Conservation (phyloP, 92 coral and sea anemone genomes). For the Actinernus sp. region DNA sequence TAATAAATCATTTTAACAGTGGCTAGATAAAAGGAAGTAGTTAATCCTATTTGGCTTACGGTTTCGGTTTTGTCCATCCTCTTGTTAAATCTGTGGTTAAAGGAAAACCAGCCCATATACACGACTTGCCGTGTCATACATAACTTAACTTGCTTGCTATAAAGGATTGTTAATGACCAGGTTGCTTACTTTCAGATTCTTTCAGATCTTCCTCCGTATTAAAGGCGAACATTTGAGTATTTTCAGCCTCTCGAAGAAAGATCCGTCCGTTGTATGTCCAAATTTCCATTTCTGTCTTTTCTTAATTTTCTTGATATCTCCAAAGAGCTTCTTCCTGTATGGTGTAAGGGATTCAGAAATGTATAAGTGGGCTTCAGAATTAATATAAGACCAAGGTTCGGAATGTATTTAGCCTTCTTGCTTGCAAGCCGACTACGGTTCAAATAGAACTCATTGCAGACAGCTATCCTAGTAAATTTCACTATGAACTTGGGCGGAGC, state of each 20-base stretch:
- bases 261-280: conserved; percentile 33
- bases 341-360: conserved; percentile 42
- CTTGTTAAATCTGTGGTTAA: too few species aligned
- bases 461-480: conserved; percentile 25
- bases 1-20: too few species aligned
- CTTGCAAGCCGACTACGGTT: conserved; percentile 10
- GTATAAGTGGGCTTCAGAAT: conserved; percentile 8
- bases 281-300: conserved; percentile 20
- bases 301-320: not conserved
- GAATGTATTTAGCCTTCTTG: conserved; percentile 3
- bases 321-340: conserved; percentile 19
- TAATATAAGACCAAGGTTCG: not conserved
- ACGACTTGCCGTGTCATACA: too few species aligned
- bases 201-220: too few species aligned
- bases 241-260: conserved; percentile 27
- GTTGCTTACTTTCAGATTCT: too few species aligned
- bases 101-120: too few species aligned
- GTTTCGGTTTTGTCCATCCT: too few species aligned
- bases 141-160: too few species aligned
- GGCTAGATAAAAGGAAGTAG: too few species aligned
- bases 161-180: too few species aligned
- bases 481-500: conserved; percentile 33
- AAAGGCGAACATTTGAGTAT: too few species aligned
- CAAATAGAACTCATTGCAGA: conserved; percentile 24
- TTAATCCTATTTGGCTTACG: too few species aligned